phyloP scores from a whole-genome alignment of 2,797 vertebrate genomes.

The Danio choprae region DNA sequence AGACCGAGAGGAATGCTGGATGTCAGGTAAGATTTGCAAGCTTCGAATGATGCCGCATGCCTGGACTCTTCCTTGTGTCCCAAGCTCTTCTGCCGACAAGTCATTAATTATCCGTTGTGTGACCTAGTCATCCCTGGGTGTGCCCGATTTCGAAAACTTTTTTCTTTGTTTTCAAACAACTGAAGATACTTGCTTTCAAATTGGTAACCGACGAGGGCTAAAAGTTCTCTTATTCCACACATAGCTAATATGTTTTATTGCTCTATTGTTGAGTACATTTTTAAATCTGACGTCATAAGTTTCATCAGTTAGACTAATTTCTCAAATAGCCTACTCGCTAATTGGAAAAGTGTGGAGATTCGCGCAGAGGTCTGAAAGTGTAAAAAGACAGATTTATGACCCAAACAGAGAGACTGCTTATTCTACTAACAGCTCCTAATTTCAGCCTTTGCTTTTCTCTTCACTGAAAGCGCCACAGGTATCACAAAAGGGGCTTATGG shows the following conservation, averaged over 20 bases:
- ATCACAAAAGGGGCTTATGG: conserved; percentile 49
- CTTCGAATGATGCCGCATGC: conserved; percentile 64
- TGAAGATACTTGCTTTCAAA: conserved; percentile 70
- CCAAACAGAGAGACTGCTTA: conserved; percentile 82
- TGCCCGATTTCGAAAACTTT: conserved; percentile 69
- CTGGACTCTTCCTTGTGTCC: conserved; percentile 69
- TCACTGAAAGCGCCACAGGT: conserved; percentile 40
- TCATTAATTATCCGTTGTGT: conserved; percentile 82
- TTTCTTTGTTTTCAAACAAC: conserved; percentile 59
- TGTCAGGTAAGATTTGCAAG: conserved; percentile 80
- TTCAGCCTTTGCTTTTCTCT: conserved; percentile 46
- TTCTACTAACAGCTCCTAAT: conserved; percentile 65
- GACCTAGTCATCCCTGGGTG: conserved; percentile 75
- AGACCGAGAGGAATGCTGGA: conserved; percentile 64
- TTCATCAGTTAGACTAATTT: conserved; percentile 47
- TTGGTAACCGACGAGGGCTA: conserved; percentile 66
- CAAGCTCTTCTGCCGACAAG: conserved; percentile 68
- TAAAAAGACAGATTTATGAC: conserved; percentile 89
- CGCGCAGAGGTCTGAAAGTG: conserved; percentile 61
- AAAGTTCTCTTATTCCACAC: conserved; percentile 48
- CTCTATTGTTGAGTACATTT: conserved; percentile 12
- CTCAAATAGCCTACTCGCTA: conserved; percentile 14
- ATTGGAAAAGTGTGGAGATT: conserved; percentile 47
- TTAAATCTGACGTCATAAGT: conserved; percentile 48
- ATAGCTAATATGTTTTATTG: conserved; percentile 31